Evolutionary conservation across 2,113 vertebrate species (phyloP).

Genomic region (Variabilichromis moorii): DNA sequence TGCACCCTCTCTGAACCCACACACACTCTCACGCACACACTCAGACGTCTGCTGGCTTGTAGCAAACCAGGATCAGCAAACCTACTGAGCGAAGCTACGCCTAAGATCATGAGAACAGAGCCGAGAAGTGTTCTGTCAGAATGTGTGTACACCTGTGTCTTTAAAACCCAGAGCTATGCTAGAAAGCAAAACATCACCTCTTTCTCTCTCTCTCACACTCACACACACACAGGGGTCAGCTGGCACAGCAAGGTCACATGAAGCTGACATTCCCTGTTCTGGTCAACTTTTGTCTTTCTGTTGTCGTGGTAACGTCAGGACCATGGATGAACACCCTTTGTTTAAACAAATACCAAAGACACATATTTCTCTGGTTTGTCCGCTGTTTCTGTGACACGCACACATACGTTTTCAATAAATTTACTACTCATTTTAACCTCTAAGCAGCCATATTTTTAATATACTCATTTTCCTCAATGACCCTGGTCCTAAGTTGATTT

Average conservation of each 20-base stretch:
- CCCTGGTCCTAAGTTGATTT: not conserved
- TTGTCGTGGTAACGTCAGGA: constrained; percentile 50
- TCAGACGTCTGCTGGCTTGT: not conserved
- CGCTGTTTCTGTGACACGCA: not conserved
- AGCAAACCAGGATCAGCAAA: not conserved
- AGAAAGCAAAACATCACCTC: not conserved
- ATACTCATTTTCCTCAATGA: not conserved
- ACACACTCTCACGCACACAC: not conserved
- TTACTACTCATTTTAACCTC: not conserved
- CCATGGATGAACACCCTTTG: constrained; percentile 38
- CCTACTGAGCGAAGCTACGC: not conserved
- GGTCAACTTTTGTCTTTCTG: constrained; percentile 66
- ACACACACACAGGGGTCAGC: not conserved
- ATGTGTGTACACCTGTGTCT: not conserved
- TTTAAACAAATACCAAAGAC: constrained; percentile 36
- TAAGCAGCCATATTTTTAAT: not conserved
- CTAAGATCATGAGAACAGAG: not conserved
- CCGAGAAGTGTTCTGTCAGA: not conserved
- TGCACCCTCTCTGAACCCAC: not conserved
- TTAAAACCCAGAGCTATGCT: not conserved
- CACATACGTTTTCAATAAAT: not conserved
- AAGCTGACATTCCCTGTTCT: constrained; percentile 52
- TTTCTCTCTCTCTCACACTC: not conserved
- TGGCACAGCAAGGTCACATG: constrained; percentile 55
- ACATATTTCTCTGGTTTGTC: constrained; percentile 18